Evolutionary conservation across 2,797 vertebrate genomes (phyloP).

Genomic region (Synanceia verrucosa): DNA sequence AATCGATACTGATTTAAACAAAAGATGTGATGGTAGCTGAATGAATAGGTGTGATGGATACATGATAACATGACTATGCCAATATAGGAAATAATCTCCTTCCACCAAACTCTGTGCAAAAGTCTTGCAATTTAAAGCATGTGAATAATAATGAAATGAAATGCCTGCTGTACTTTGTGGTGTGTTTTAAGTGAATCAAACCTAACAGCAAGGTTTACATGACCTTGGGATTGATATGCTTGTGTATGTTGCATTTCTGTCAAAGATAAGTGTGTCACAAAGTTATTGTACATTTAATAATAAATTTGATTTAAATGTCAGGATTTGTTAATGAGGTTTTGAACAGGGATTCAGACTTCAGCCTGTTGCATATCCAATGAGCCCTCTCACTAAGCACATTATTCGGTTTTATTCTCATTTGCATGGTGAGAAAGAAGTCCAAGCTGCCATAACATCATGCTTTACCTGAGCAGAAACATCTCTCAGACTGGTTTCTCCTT

Average conservation of each 20-base stretch:
- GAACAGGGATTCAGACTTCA: too few relatives aligned
- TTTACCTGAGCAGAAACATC: slow-evolving; percentile 78
- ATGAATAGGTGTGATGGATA: neutral
- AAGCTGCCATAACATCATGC: too few relatives aligned
- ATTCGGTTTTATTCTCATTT: neutral
- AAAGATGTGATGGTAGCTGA: neutral
- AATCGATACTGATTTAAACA: neutral
- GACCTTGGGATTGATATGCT: too few relatives aligned
- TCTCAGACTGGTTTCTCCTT: slow-evolving; percentile 81
- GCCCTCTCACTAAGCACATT: too few relatives aligned
- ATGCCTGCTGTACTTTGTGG: neutral
- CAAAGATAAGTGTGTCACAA: too few relatives aligned
- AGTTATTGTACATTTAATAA: neutral
- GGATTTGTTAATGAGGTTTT: neutral
- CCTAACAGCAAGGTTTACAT: neutral
- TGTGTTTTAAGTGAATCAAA: neutral
- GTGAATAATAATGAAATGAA: too few relatives aligned
- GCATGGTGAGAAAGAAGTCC: neutral
- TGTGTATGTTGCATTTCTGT: neutral
- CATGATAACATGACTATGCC: too few relatives aligned
- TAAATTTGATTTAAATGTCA: neutral
- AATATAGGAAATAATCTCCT: neutral
- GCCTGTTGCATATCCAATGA: too few relatives aligned
- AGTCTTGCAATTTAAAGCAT: neutral
- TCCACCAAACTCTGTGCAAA: neutral